Percentiles rank a stretch among this genome's conserved stretches.
phyloP scores from a whole-genome alignment of 1,140 invertebrate species.

The Trachymyrmex septentrionalis region DNA sequence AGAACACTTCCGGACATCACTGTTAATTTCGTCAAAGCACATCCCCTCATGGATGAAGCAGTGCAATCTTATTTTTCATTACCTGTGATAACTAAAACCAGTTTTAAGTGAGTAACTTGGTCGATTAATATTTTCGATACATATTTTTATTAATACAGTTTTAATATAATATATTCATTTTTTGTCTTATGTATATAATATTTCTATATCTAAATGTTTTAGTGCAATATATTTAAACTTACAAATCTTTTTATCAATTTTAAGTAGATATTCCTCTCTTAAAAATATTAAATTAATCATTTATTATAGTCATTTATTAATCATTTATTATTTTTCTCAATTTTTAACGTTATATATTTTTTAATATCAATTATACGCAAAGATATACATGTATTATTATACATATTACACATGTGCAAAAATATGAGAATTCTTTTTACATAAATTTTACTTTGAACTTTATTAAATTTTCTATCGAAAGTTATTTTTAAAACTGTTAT shows the following conservation, averaged over 20 bases:
- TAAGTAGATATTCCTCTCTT: not conserved
- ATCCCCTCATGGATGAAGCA: slow-evolving; percentile 98
- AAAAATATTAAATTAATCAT: not conserved
- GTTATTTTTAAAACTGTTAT: not conserved
- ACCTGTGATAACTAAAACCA: slow-evolving; percentile 92
- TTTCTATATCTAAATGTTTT: not conserved
- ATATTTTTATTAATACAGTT: not conserved
- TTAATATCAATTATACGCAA: not conserved
- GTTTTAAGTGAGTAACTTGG: slow-evolving; percentile 88
- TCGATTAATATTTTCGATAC: not conserved
- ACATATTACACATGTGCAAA: not conserved
- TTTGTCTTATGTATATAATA: not conserved
- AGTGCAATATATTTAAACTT: not conserved
- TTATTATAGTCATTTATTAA: not conserved
- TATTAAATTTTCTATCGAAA: not conserved
- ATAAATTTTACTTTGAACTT: not conserved
- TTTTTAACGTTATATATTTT: not conserved
- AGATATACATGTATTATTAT: not conserved
- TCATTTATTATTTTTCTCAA: not conserved
- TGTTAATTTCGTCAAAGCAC: slow-evolving; percentile 98
- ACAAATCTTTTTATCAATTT: not conserved
- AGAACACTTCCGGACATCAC: slow-evolving; percentile 94
- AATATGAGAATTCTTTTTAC: not conserved
- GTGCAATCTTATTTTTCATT: slow-evolving; percentile 91
- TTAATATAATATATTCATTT: not conserved